phyloP scores from a whole-genome alignment of 2,113 vertebrate species.

The Psilopogon haemacephalus region DNA sequence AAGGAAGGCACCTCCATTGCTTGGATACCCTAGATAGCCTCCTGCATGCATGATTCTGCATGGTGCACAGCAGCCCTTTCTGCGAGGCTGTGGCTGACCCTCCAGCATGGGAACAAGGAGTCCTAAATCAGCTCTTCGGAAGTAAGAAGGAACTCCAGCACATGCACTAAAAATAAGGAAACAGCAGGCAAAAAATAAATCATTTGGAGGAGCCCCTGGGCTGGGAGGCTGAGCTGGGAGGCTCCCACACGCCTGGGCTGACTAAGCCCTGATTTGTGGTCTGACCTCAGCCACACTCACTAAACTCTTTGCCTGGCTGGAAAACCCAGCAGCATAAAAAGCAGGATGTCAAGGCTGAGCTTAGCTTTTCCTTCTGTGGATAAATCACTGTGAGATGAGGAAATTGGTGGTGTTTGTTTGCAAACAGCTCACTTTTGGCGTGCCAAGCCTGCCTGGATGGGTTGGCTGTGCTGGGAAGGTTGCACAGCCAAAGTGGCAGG shows the following conservation, averaged over 20 bases:
- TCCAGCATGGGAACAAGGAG: neutral
- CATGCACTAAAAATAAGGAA: conserved; percentile 31
- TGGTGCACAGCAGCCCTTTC: accelerated
- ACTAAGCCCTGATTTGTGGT: neutral
- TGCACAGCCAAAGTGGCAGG: accelerated
- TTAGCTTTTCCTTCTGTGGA: conserved; percentile 2
- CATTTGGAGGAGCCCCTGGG: neutral
- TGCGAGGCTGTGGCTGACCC: neutral
- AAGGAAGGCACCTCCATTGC: neutral
- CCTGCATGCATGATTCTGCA: neutral
- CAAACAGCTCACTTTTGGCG: accelerated
- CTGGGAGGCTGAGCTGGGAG: neutral
- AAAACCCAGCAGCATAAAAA: neutral
- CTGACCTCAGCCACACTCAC: neutral
- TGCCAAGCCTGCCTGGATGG: neutral
- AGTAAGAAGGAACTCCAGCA: neutral
- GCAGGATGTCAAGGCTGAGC: neutral
- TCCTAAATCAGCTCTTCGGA: neutral
- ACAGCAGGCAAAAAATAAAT: neutral
- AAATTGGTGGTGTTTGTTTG: neutral
- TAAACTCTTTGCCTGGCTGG: neutral
- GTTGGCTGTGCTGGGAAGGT: accelerated
- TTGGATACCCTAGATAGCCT: neutral
- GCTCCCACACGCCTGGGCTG: accelerated
- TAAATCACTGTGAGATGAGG: conserved; percentile 3